Evolutionary conservation across 1,140 invertebrate genomes (phyloP), one percentile per base, ranked within the genome.

Genomic region (Pentalonia nigronervosa): DNA sequence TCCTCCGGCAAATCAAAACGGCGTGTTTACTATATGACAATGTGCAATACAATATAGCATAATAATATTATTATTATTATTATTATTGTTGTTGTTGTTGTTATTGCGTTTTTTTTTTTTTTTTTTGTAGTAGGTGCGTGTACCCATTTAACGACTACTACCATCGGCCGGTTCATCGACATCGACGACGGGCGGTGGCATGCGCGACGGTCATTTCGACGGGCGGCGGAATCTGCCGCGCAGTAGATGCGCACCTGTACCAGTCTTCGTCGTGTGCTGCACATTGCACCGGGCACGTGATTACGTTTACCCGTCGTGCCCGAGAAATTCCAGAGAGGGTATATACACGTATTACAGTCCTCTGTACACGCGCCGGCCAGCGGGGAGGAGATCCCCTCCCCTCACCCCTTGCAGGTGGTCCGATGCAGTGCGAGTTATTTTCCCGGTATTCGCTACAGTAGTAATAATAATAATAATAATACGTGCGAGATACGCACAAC

Each of bases 151-250:
- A 41, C 41, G 41, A 2, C 23, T 34, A n/a, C 21, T 84, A 41
- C 41, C 81, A 7, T n/a, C 81, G 34, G 34, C 11, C 48, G 50
- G 48, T 88, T 89, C 88, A 89, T 89, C 88, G 88, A 89, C 88
- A 89, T 56, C 50, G 88, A 34, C 47, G 30, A 7, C 50, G n/a
- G 30, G 9, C 50, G n/a, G 8, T 53, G 87, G 47, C 47, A n/a
- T 45, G 84, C 9, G n/a, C n/a, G 88, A 2, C 48, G 88, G 88
- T 56, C 50, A 56, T 89, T 89, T 36, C 88, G 50, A 30, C 50
- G 88, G 88, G 41, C 41, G 41, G 41, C 41, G 41, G 41, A 89
- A 89, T 56, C 88, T 25, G 21, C 88, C 48, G 50, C 88, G 88
- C 34, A 36, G 9, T 89, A 34, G 47, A 47, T 86, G 45, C 14